Percentiles rank a stretch among this genome's conserved stretches.
Conservation (phyloP, 2,113 vertebrate genomes). For the Onychostoma macrolepis region DNA sequence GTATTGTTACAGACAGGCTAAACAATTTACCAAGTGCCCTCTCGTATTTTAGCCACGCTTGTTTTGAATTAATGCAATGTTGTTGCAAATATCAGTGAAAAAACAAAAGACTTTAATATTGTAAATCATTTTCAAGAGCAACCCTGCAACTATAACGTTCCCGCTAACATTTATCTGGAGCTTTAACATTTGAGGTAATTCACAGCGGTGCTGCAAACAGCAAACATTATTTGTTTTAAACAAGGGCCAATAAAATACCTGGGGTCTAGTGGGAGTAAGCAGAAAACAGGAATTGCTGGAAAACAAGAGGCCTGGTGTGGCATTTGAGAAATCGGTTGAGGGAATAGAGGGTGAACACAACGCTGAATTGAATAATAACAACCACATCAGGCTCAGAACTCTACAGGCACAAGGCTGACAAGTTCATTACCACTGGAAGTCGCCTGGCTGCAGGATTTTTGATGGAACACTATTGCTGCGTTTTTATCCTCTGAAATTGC, state of each 20-base stretch:
- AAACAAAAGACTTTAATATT: background rate
- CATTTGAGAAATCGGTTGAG: conserved; percentile 68
- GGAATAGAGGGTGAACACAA: conserved; percentile 61
- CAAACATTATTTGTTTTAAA: conserved; percentile 76
- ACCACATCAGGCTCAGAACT: conserved; percentile 64
- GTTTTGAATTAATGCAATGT: background rate
- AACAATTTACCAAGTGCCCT: background rate
- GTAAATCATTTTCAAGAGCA: conserved; percentile 29
- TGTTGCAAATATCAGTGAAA: background rate
- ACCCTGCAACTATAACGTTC: background rate
- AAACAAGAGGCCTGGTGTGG: conserved; percentile 64
- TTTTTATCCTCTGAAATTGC: conserved; percentile 65
- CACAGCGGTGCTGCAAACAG: conserved; percentile 65
- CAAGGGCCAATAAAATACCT: conserved; percentile 66
- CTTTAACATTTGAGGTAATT: conserved; percentile 71
- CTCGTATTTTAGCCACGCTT: background rate
- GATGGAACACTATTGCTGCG: conserved; percentile 52
- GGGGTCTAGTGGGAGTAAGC: conserved; percentile 64
- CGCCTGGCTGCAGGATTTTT: conserved; percentile 67
- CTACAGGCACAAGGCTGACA: conserved; percentile 69
- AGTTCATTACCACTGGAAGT: conserved; percentile 73
- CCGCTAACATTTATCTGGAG: conserved; percentile 62
- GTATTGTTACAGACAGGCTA: background rate
- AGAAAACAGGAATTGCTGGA: conserved; percentile 67
- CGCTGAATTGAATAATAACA: conserved; percentile 75